Base-by-base conservation (phyloP, 2,888 invertebrate genomes). In the Amiota minor region DNA sequence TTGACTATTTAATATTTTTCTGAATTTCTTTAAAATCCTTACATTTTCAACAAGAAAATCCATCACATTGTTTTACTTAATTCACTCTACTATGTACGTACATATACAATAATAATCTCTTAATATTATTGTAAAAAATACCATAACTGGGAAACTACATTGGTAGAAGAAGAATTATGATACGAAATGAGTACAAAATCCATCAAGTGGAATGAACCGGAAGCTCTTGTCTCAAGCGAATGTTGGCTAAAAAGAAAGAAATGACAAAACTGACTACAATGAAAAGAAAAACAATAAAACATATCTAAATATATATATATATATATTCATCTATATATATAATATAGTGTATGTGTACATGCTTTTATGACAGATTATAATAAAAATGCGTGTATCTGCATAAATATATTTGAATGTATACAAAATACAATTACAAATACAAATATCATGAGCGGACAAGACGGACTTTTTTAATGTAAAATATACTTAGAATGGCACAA, bases 331-430 rank as follows among this genome's bases (percentile, higher is more conserved):
- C n/a, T n/a, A n/a, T n/a, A n/a, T n/a, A n/a, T n/a, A n/a, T n/a
- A n/a, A n/a, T n/a, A n/a, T n/a, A n/a, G n/a, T n/a, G n/a, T n/a
- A n/a, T n/a, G n/a, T 45, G 20, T 50, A n/a, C 10, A 50, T 47
- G 62, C 49, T 46, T 56, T 59, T 59, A 59, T 59, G 59, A 20
- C 59, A 46, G 62, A 45, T 65, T 65, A 65, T 61, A 70, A 70
- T 70, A 35, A 70, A 49, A 71, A 50, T 71, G 71, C 71, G 71
- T 71, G 71, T 53, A 61, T 71, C 62, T 71, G 71, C 64, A 64
- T 71, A 71, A 71, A 64, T 64, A 71, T 16, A 53, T n/a, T n/a
- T n/a, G n/a, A n/a, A n/a, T n/a, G n/a, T n/a, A n/a, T n/a, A n/a
- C n/a, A n/a, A n/a, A n/a, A n/a, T n/a, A 47, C 47, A 47, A 65